Conservation (phyloP, 92 coral and sea anemone species). For the Galaxea fascicularis region DNA sequence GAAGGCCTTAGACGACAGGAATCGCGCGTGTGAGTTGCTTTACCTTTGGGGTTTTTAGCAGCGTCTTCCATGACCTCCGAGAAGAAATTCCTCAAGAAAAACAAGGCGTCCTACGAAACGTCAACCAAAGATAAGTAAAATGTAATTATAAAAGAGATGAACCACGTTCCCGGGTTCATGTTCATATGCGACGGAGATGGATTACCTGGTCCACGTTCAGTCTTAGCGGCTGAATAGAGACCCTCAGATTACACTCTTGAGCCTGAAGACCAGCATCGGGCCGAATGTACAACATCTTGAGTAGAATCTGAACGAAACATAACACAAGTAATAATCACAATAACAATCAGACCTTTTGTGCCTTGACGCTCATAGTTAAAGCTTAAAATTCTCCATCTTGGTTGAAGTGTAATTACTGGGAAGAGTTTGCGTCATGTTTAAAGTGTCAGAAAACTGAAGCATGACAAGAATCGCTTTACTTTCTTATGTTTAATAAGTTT, state of each 20-base stretch:
- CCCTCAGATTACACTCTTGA: conserved; percentile 90
- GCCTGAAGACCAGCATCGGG: conserved; percentile 88
- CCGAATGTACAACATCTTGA: conserved; percentile 90
- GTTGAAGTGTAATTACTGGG: too few species aligned
- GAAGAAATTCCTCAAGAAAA: conserved; percentile 87
- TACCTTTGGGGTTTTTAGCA: conserved; percentile 88
- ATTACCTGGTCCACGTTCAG: conserved; percentile 96
- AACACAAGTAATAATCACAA: not conserved
- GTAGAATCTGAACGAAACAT: conserved; percentile 64
- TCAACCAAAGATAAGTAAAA: not conserved
- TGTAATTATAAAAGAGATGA: not conserved
- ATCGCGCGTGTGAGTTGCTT: too few species aligned
- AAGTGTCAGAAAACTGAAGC: too few species aligned
- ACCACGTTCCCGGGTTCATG: too few species aligned
- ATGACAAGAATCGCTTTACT: too few species aligned
- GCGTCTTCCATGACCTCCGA: conserved; percentile 88
- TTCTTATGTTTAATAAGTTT: too few species aligned
- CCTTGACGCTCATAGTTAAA: not conserved
- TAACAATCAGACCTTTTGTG: not conserved
- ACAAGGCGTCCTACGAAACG: conserved; percentile 74
- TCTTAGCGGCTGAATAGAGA: conserved; percentile 92
- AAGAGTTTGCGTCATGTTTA: too few species aligned
- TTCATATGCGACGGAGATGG: not conserved
- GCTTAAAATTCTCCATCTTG: too few species aligned
- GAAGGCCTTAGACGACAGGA: not conserved